Base-by-base conservation (phyloP, 2,888 invertebrate species). In the Eumacrocentrus americanus region DNA sequence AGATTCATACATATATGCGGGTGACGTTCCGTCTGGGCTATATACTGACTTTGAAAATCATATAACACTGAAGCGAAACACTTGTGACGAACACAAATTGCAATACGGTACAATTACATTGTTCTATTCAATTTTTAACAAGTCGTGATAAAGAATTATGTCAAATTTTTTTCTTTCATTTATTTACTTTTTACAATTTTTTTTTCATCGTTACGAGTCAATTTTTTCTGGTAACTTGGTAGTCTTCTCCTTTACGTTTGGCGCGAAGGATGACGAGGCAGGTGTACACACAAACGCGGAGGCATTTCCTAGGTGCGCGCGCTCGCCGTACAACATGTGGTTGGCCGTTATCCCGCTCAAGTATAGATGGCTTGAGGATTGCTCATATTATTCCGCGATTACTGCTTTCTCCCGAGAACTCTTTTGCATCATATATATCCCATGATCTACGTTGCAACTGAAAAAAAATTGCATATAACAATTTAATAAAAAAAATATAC, bases 191-290 rank as follows among this genome's bases (percentile, higher is more conserved):
- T 48, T 34, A 29, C 14, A 48, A 46, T 20, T 38, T 29, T 22
- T n/a, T n/a, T n/a, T n/a, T n/a, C n/a, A n/a, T n/a, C n/a, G n/a
- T n/a, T n/a, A n/a, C n/a, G n/a, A n/a, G n/a, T n/a, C n/a, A n/a
- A n/a, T n/a, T n/a, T n/a, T n/a, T n/a, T n/a, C n/a, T n/a, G n/a
- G n/a, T n/a, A n/a, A n/a, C n/a, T n/a, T n/a, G n/a, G n/a, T n/a
- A n/a, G n/a, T n/a, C n/a, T 23, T 29, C 37, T 44, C 37, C 56
- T 29, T 42, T 25, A 50, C 14, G 40, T 51, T 54, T 47, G 56
- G 58, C 64, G 60, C 44, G 44, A 40, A 66, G 67, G 68, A 76
- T 77, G 77, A 77, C 75, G 74, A 70, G 69, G 75, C 76, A 76
- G 76, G 74, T 72, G 77, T 73, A 59, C 67, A 64, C 68, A 60